Percentiles rank a stretch among this genome's conserved stretches.
Conservation (phyloP, 2,888 invertebrate genomes). For the Rosalia funebris region DNA sequence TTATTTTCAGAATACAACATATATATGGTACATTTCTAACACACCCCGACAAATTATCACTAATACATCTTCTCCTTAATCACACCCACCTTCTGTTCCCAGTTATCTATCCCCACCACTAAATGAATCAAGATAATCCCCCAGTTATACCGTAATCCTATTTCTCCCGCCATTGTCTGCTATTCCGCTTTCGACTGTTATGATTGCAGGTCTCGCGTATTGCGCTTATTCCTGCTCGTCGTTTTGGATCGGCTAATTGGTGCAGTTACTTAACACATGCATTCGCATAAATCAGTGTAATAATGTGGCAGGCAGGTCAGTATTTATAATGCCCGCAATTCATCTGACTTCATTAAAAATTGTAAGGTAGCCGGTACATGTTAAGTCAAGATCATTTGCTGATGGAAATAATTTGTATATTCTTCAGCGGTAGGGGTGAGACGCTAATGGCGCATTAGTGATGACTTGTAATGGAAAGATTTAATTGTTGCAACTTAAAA, state of each 20-base stretch:
- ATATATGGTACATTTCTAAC: no score
- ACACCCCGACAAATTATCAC: no score
- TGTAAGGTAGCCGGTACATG: slow-evolving; percentile 8
- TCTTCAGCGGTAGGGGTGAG: not conserved
- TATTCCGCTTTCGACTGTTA: not conserved
- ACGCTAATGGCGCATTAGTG: no score
- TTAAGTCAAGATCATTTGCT: slow-evolving; percentile 1
- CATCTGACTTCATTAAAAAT: slow-evolving; percentile 12
- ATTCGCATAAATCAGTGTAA: slow-evolving; percentile 20
- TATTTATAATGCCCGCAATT: slow-evolving; percentile 19
- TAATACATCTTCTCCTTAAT: no score
- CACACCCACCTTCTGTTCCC: no score
- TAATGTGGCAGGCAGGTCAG: slow-evolving; percentile 14
- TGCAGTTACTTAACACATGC: slow-evolving; percentile 24
- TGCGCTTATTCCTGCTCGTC: slow-evolving; percentile 13
- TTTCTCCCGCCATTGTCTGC: no score
- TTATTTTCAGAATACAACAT: no score
- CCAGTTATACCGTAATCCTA: no score
- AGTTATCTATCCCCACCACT: no score
- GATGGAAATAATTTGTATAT: not conserved
- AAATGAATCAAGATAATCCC: no score
- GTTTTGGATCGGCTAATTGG: slow-evolving; percentile 11
- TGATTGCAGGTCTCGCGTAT: not conserved
- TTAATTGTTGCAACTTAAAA: no score
- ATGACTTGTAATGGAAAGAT: no score